Evolutionary conservation across 2,888 invertebrate genomes (phyloP).

Genomic region (Crematogaster levior): DNA sequence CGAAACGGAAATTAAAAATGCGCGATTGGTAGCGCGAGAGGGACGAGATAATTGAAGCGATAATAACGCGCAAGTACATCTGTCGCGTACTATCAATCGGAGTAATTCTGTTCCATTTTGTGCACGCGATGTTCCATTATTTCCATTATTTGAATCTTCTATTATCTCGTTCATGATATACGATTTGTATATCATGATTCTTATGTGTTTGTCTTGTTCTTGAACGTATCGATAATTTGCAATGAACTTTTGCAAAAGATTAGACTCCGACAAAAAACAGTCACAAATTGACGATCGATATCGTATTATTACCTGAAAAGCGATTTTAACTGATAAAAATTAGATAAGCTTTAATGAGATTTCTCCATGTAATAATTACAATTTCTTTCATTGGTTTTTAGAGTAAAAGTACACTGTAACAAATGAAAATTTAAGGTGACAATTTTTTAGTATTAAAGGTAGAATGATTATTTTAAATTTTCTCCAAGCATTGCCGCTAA

Average conservation of each 20-base stretch:
- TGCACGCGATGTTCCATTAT: not conserved
- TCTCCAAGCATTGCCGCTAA: not conserved
- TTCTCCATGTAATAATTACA: not conserved
- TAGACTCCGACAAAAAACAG: not conserved
- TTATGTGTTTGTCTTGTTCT: not conserved
- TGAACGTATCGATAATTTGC: not conserved
- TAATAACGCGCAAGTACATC: slow-evolving; percentile 19
- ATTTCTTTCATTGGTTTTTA: not conserved
- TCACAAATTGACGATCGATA: not conserved
- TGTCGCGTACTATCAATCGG: slow-evolving; percentile 31
- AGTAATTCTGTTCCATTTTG: not conserved
- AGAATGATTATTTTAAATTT: slow-evolving; percentile 11
- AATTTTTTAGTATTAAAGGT: not conserved
- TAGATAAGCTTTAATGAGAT: not conserved
- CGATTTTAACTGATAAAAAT: not conserved
- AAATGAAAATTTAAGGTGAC: not conserved
- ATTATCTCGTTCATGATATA: not conserved
- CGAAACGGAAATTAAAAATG: not conserved
- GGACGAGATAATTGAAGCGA: slow-evolving; percentile 42
- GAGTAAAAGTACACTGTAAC: not conserved
- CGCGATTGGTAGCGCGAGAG: not conserved
- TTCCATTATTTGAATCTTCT: not conserved
- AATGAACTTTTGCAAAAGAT: slow-evolving; percentile 2
- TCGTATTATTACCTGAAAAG: not conserved
- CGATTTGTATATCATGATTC: not conserved